Conservation (phyloP, 2,888 invertebrate genomes). For the Strigamia crassipes region DNA sequence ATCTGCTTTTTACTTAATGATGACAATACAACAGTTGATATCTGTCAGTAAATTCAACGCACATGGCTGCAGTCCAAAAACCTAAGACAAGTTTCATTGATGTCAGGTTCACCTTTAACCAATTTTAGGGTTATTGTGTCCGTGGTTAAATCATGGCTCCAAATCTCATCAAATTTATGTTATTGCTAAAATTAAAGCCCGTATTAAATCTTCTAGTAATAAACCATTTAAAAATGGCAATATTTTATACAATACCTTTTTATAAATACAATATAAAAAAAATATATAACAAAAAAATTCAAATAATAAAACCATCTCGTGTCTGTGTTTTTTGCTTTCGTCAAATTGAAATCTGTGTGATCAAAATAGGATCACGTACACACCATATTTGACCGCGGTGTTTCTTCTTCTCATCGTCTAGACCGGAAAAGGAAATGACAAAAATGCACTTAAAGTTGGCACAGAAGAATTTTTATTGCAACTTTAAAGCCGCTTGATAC, state of each 20-base stretch:
- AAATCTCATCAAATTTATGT: constrained; percentile 19
- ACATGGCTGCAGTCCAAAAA: constrained; percentile 15
- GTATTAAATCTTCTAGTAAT: background rate
- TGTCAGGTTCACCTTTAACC: background rate
- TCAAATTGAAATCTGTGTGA: background rate
- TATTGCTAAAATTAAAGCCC: background rate
- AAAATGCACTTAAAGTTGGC: constrained; percentile 10
- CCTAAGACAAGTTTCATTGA: background rate
- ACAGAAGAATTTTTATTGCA: constrained; percentile 5
- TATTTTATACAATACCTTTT: background rate
- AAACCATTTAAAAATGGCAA: too few species aligned
- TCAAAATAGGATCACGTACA: background rate
- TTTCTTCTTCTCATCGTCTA: background rate
- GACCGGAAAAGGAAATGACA: constrained; percentile 34
- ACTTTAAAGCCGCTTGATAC: constrained; percentile 19
- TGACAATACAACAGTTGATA: constrained; percentile 42
- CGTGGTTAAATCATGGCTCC: background rate
- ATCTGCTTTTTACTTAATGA: constrained; percentile 42
- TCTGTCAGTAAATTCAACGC: constrained; percentile 38
- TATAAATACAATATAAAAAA: background rate
- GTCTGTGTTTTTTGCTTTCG: background rate
- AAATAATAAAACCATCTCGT: background rate
- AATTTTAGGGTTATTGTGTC: background rate
- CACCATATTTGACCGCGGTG: background rate
- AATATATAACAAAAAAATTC: background rate